Percentiles rank a stretch among this genome's conserved stretches.
Evolutionary conservation across 2,797 vertebrate genomes (phyloP).

Genomic region (Bufotes viridis): DNA sequence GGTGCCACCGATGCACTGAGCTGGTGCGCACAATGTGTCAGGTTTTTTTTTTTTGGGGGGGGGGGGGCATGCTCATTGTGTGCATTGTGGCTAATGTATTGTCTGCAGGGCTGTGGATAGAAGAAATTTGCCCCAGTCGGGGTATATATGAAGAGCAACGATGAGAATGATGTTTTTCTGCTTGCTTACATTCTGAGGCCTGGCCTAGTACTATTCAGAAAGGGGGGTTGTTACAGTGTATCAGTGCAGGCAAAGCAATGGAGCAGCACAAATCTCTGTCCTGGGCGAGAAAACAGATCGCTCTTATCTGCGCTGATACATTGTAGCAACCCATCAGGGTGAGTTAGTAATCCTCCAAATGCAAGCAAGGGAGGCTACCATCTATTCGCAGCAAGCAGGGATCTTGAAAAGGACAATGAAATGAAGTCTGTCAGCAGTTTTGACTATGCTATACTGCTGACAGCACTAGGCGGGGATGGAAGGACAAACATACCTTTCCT

Average conservation of each 20-base stretch:
- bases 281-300: neutral
- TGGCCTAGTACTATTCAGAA: neutral
- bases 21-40: constrained; percentile 20
- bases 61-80: neutral
- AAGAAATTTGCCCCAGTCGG: neutral
- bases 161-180: no score
- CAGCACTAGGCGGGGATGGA: no score
- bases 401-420: no score
- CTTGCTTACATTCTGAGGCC: neutral
- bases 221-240: neutral
- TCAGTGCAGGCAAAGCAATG: neutral
- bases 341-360: no score
- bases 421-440: no score
- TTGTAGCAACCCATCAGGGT: neutral
- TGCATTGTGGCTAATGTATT: constrained; percentile 1
- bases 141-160: no score
- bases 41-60: neutral
- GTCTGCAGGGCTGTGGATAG: neutral
- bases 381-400: no score
- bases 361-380: no score
- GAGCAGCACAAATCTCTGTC: neutral
- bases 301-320: neutral
- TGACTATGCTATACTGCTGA: no score
- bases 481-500: no score
- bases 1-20: constrained; percentile 32